Evolutionary conservation across 2,888 invertebrate genomes (phyloP), one percentile per base, ranked within the genome.

Genomic region (Hirtodrosophila cameraria): DNA sequence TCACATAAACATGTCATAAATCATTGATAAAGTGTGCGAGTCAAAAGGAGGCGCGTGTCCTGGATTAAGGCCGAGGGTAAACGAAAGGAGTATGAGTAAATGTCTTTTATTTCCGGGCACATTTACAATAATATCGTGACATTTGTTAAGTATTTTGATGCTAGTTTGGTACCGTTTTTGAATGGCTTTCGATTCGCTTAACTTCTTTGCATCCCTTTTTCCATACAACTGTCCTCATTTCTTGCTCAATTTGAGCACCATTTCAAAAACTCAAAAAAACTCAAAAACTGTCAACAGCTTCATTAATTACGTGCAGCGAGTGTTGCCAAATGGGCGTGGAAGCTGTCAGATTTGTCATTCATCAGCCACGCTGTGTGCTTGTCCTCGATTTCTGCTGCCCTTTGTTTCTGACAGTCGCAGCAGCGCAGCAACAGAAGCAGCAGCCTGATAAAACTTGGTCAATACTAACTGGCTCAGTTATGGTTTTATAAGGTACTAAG

Each of bases 1-100:
- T 64, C 73, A 86, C 76, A 86, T 83, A 80, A 81, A 81, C 84
- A 81, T 83, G 65, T 50, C 76, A 86, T 81, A 86, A 81, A 83
- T 81, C 86, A 86, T 83, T 52, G 36, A 31, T 59, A 58, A 53
- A 65, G 50, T 60, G 72, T 64, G 75, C 54, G 78, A 53, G 64
- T 62, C 41, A 48, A 58, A 55, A 48, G 59, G 58, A 64, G 82
- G 67, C 78, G 60, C 62, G 79, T 78, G 85, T 60, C 62, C 33
- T 20, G 67, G 57, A 55, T 74, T 57, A 39, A 38, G 49, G 48
- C n/a, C 27, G 33, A 6, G 7, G 23, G 23, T 28, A 23, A 23
- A 23, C 23, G 8, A 23, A 8, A 2, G 8, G 23, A 23, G 45
- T 1, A n/a, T 11, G 9, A 7, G 30, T 28, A 52, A 53, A 55